Conservation (phyloP, 1,140 invertebrate genomes). For the Bombus pyrosoma region DNA sequence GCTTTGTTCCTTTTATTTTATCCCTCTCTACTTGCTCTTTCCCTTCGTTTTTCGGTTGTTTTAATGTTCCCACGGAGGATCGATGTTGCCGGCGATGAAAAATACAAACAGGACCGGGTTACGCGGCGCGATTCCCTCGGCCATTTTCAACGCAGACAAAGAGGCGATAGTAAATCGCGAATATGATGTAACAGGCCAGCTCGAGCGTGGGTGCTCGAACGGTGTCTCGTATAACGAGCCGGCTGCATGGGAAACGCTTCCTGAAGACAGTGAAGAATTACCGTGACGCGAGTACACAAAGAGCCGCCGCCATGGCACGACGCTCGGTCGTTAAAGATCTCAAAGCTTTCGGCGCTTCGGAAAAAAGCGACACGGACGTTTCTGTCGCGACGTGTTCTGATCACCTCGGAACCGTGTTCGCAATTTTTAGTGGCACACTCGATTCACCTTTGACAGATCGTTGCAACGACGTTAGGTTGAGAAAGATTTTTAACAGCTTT, state of each 20-base stretch:
- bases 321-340: conserved; percentile 38
- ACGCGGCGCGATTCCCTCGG: conserved; percentile 33
- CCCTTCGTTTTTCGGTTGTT: background rate
- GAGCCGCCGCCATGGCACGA: background rate
- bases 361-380: too few relatives aligned
- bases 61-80: conserved; percentile 6
- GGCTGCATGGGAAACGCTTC: conserved; percentile 47
- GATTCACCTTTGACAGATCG: background rate
- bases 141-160: conserved; percentile 64
- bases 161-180: conserved; percentile 63
- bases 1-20: background rate
- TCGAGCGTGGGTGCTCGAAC: conserved; percentile 30
- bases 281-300: conserved; percentile 46
- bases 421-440: background rate
- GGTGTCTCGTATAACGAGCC: conserved; percentile 61
- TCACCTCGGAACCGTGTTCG: background rate
- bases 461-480: background rate
- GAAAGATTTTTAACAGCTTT: background rate
- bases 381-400: background rate
- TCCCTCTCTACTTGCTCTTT: background rate
- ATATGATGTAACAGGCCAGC: conserved; percentile 65
- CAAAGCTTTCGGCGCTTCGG: background rate
- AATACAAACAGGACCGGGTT: conserved; percentile 21
- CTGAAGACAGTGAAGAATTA: conserved; percentile 64
- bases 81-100: conserved; percentile 13